phyloP scores from a whole-genome alignment of 2,113 vertebrate genomes.

The Cyanoramphus novaezelandiae region DNA sequence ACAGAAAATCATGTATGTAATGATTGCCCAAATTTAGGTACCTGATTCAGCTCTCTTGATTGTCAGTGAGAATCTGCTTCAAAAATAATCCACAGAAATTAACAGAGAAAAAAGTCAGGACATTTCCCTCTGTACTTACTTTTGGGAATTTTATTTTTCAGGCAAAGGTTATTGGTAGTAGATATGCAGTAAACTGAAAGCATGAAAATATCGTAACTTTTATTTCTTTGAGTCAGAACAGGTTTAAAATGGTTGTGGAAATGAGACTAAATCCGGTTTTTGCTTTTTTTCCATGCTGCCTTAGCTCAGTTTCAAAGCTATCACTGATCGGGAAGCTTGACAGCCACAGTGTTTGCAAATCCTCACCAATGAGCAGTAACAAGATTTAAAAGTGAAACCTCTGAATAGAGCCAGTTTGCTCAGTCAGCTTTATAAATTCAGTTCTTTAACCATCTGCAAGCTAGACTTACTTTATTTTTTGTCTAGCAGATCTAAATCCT shows the following conservation, averaged over 20 bases:
- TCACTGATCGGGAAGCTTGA: conserved; percentile 64
- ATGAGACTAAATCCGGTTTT: conserved; percentile 42
- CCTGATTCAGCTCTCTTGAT: not conserved
- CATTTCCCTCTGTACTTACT: not conserved
- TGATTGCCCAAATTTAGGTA: not conserved
- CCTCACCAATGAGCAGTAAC: conserved; percentile 64
- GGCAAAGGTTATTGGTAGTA: not conserved
- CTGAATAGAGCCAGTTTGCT: conserved; percentile 40
- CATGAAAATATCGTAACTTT: conserved; percentile 32
- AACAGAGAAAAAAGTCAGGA: not conserved
- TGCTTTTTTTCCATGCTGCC: conserved; percentile 55
- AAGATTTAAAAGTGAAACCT: conserved; percentile 62
- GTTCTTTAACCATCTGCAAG: conserved; percentile 49
- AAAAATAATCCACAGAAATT: not conserved
- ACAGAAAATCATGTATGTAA: not conserved
- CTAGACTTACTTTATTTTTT: conserved; percentile 14
- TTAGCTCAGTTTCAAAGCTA: conserved; percentile 64
- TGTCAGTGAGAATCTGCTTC: not conserved
- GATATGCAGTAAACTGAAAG: not conserved
- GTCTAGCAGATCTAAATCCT: not conserved
- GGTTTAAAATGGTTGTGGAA: conserved; percentile 60
- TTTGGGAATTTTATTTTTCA: conserved; percentile 8
- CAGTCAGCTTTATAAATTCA: conserved; percentile 27
- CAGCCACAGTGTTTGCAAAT: conserved; percentile 60
- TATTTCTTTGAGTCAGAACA: conserved; percentile 23